These are phyloP conservation scores for Daboia siamensis DNA, from an alignment of 2,113 vertebrate genomes.

Conservation along the genomic window DNA sequence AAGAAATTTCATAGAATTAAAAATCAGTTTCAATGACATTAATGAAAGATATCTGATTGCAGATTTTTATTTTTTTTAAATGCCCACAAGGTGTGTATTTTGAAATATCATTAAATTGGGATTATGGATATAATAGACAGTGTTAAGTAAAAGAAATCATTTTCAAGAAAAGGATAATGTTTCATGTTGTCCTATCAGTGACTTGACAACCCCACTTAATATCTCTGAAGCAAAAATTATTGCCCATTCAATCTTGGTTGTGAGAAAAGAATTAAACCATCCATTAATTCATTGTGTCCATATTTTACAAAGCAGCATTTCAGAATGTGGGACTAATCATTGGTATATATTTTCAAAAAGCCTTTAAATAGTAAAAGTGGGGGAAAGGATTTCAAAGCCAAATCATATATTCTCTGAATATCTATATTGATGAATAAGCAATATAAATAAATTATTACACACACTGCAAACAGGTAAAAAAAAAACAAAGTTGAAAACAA, in stretches of 20 bases:
- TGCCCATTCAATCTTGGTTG: slow-evolving; percentile 40
- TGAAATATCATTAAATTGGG: not conserved
- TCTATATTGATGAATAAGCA: not conserved
- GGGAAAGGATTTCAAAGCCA: slow-evolving; percentile 16
- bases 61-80: not conserved
- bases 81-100: not conserved
- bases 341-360: slow-evolving; percentile 17
- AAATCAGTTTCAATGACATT: not conserved
- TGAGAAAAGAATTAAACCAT: slow-evolving; percentile 34
- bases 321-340: slow-evolving; percentile 22
- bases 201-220: slow-evolving; percentile 44
- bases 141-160: slow-evolving; percentile 37
- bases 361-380: slow-evolving; percentile 21
- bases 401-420: slow-evolving; percentile 13
- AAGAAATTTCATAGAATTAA: not conserved
- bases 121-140: not conserved
- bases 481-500: not conserved
- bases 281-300: slow-evolving; percentile 26
- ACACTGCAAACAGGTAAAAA: not conserved
- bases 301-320: slow-evolving; percentile 19
- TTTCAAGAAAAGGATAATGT: slow-evolving; percentile 47
- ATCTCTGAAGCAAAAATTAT: slow-evolving; percentile 13
- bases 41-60: not conserved
- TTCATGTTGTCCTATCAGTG: slow-evolving; percentile 41
- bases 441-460: slow-evolving; percentile 13